A percentile compares a stretch with the other conserved stretches of the same genome.
Conservation (phyloP, 53 echinoderm and acorn worm genomes). For the Holothuria scabra region DNA sequence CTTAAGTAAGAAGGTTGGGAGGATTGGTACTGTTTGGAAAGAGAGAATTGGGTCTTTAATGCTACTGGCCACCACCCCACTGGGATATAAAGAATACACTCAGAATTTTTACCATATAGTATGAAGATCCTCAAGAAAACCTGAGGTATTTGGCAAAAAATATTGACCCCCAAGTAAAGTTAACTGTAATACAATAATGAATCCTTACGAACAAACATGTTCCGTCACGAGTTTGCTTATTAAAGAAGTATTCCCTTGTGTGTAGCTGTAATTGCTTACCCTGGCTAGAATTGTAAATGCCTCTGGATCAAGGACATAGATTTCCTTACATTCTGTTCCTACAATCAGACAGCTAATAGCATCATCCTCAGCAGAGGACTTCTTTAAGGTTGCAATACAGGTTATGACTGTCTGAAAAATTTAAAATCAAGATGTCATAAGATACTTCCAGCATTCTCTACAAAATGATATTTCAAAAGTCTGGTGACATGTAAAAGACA, state of each 20-base stretch:
- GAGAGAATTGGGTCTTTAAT: no score
- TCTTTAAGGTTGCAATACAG: slow-evolving; percentile 85
- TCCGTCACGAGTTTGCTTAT: not conserved
- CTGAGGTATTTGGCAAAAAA: no score
- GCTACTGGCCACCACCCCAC: no score
- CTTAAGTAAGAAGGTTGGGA: no score
- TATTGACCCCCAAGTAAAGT: no score
- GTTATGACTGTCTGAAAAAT: slow-evolving; percentile 88
- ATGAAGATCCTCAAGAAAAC: no score
- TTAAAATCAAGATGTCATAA: not conserved
- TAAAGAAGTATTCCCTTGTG: not conserved
- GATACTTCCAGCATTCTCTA: not conserved
- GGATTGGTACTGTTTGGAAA: no score
- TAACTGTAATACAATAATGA: no score
- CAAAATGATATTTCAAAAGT: not conserved
- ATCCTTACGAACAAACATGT: no score
- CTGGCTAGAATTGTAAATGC: slow-evolving; percentile 93
- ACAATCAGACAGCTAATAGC: slow-evolving; percentile 95
- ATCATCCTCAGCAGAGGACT: slow-evolving; percentile 92
- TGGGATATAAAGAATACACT: no score
- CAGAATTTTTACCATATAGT: no score
- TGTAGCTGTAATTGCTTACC: slow-evolving; percentile 50
- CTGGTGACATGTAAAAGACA: no score
- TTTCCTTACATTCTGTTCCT: slow-evolving; percentile 95
- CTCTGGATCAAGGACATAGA: slow-evolving; percentile 92